phyloP scores from a whole-genome alignment of 1,140 invertebrate genomes.

The Plectrocnemia conspersa region DNA sequence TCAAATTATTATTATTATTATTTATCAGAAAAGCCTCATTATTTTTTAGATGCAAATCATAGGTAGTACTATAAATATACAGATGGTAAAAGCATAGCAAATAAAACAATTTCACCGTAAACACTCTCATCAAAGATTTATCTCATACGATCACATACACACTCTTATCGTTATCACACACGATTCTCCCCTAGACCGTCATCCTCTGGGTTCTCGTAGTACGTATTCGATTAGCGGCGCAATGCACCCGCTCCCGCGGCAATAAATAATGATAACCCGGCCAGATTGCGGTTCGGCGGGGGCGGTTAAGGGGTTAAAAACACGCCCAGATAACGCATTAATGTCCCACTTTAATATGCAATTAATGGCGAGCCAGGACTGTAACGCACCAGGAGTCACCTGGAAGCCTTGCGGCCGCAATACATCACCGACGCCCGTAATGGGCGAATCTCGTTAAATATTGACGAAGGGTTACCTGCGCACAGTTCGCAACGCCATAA shows the following conservation, averaged over 20 bases:
- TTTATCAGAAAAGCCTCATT: no score
- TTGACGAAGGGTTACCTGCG: slow-evolving; percentile 9
- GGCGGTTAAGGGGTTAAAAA: slow-evolving; percentile 22
- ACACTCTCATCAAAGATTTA: no score
- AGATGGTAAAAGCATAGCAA: no score
- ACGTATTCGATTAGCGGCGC: slow-evolving; percentile 15
- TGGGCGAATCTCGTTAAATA: slow-evolving; percentile 13
- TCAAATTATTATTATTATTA: no score
- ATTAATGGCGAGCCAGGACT: slow-evolving; percentile 14
- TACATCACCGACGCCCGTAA: slow-evolving; percentile 1
- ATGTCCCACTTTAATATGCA: slow-evolving; percentile 20
- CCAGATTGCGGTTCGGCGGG: slow-evolving; percentile 18
- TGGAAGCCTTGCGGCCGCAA: slow-evolving; percentile 12
- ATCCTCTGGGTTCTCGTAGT: not conserved
- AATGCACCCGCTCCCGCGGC: slow-evolving; percentile 4
- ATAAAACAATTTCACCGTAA: no score
- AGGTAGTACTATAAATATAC: no score
- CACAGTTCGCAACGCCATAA: no score
- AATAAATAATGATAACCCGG: slow-evolving; percentile 22
- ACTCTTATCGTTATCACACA: no score
- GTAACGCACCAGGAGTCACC: slow-evolving; percentile 17
- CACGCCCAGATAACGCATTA: slow-evolving; percentile 21
- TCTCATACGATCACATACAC: no score
- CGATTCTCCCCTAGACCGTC: not conserved
- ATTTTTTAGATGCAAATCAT: no score